Base-by-base conservation (phyloP, 1,140 invertebrate species). In the Neelides sp. region DNA sequence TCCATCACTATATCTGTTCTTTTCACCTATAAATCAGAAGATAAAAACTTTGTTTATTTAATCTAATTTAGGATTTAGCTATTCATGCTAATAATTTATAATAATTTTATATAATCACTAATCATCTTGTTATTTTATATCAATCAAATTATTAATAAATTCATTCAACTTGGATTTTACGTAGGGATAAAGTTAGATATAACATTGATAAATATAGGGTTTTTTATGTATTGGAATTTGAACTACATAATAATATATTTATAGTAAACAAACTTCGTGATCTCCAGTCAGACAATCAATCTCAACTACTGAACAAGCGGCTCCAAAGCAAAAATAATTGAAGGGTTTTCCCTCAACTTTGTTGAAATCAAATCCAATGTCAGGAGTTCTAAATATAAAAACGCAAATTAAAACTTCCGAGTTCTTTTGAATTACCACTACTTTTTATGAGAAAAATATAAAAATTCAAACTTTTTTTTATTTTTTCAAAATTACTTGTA, bases 1-100 rank as follows among this genome's bases (percentile, higher is more conserved):
- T 96, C 92, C 91, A 95, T 95, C 0, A 96, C 87, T 60, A 96
- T 95, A 62, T 96, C 86, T 2, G 84, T 85, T 64, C 80, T 75
- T 37, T 90, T 63, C 5, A 94, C 80, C 79, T 80, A 57, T 37
- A 58, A 47, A 17, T 34, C 10, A 50, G 36, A 17, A 3, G 8
- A 15, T 12, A 42, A 15, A n/a, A n/a, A n/a, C n/a, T n/a, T n/a
- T n/a, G n/a, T n/a, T n/a, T n/a, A n/a, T n/a, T n/a, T n/a, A n/a
- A n/a, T n/a, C n/a, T n/a, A n/a, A n/a, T n/a, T n/a, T n/a, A n/a
- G n/a, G n/a, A n/a, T n/a, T n/a, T n/a, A n/a, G n/a, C n/a, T n/a
- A n/a, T n/a, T n/a, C n/a, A n/a, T n/a, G n/a, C n/a, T n/a, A n/a
- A n/a, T n/a, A n/a, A n/a, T n/a, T n/a, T n/a, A n/a, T n/a, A n/a